Conservation (phyloP, 2,888 invertebrate genomes). For the Hedychridium roseum region DNA sequence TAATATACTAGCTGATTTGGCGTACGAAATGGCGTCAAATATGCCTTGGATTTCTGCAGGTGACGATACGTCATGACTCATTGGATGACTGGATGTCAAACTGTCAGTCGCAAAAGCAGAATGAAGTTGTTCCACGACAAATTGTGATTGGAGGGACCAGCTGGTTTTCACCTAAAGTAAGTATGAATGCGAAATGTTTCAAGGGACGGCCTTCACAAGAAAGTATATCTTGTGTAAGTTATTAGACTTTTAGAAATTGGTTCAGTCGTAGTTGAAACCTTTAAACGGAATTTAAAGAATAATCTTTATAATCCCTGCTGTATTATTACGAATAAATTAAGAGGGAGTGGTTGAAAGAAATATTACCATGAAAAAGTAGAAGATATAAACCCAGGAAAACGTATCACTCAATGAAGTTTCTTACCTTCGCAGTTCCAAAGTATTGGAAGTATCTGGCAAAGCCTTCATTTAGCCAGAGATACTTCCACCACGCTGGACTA, state of each 20-base stretch:
- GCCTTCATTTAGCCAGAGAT: conserved; percentile 64
- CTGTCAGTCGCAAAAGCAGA: conserved; percentile 70
- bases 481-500: conserved; percentile 60
- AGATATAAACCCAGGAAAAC: no score
- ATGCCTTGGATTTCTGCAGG: conserved; percentile 69
- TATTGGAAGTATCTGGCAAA: conserved; percentile 68
- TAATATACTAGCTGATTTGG: conserved; percentile 71
- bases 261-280: no score
- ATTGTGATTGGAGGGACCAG: conserved; percentile 75
- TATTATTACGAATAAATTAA: no score
- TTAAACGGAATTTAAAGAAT: no score
- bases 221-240: no score
- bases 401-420: no score
- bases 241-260: no score
- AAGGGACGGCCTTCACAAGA: no score
- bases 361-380: no score
- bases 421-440: conserved; percentile 54
- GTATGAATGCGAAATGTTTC: no score
- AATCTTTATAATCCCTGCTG: no score
- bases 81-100: conserved; percentile 67
- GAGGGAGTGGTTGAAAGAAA: no score
- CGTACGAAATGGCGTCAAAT: conserved; percentile 75
- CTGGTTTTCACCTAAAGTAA: conserved; percentile 68
- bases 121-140: conserved; percentile 76
- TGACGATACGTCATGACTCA: conserved; percentile 67